These are phyloP conservation scores for Chloebia gouldiae DNA, from an alignment of 2,113 vertebrate species.

Conservation along the genomic window DNA sequence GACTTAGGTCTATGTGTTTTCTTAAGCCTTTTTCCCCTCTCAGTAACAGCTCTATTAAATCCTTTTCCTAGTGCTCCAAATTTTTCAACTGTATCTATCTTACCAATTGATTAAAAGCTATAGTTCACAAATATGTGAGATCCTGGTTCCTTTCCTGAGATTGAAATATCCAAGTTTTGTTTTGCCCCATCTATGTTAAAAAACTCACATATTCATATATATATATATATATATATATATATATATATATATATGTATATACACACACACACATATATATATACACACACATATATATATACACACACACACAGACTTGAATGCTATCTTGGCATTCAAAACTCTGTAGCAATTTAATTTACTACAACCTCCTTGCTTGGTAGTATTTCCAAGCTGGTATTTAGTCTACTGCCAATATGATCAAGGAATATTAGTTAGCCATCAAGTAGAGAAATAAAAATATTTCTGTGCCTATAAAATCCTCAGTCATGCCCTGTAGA, in stretches of 20 bases:
- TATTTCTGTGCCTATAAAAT: not conserved
- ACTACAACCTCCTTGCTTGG: not conserved
- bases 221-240: not conserved
- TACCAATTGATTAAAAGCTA: not conserved
- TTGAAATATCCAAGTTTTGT: not conserved
- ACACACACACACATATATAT: not conserved
- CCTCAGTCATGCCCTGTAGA: not conserved
- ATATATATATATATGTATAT: no score
- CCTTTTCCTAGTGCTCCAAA: not conserved
- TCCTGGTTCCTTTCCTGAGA: not conserved
- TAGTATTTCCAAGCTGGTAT: not conserved
- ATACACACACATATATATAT: rapidly evolving
- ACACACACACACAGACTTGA: not conserved
- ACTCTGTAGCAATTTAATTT: not conserved
- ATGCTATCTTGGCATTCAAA: not conserved
- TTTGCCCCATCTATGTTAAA: not conserved
- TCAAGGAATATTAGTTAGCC: not conserved
- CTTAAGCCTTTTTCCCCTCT: rapidly evolving
- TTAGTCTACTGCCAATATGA: not conserved
- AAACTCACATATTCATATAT: not conserved
- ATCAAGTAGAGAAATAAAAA: not conserved
- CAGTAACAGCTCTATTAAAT: not conserved
- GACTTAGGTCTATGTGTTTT: not conserved
- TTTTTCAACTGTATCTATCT: not conserved
- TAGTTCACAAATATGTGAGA: not conserved